These are phyloP conservation scores for Myocastor coypus DNA, from an alignment of 2,113 vertebrate species.

Conservation along the genomic window DNA sequence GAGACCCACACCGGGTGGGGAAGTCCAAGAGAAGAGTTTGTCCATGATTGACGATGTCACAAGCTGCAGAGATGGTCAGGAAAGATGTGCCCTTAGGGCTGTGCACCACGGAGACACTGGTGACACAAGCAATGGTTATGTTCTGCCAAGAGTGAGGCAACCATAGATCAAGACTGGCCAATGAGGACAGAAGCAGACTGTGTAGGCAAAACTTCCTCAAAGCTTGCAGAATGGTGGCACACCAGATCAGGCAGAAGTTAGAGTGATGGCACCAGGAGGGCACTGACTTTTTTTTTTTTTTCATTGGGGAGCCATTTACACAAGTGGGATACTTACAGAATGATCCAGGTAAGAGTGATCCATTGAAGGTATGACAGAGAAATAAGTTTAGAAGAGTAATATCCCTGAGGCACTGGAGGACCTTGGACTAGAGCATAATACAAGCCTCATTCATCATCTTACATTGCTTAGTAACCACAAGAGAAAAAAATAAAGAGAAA, in stretches of 20 bases:
- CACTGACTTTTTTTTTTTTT: neutral
- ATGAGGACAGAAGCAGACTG: neutral
- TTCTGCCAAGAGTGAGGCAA: neutral
- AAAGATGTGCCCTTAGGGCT: neutral
- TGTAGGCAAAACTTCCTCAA: neutral
- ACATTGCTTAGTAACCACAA: neutral
- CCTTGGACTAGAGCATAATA: neutral
- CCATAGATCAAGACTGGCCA: neutral
- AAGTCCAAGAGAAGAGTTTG: neutral
- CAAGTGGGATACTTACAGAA: neutral
- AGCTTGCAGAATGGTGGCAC: neutral
- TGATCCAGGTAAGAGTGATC: neutral
- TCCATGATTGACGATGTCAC: neutral
- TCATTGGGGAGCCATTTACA: neutral
- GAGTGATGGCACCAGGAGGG: neutral
- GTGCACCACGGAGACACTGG: neutral
- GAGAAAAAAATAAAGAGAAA: neutral
- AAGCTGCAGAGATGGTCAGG: neutral
- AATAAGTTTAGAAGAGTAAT: slow-evolving; percentile 10
- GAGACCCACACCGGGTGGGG: neutral
- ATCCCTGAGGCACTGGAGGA: neutral
- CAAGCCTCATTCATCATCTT: neutral
- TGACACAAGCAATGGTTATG: neutral
- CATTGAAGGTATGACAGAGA: neutral
- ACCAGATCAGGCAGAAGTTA: neutral